Conservation (phyloP, 2,113 vertebrate genomes). For the Cynoglossus semilaevis region DNA sequence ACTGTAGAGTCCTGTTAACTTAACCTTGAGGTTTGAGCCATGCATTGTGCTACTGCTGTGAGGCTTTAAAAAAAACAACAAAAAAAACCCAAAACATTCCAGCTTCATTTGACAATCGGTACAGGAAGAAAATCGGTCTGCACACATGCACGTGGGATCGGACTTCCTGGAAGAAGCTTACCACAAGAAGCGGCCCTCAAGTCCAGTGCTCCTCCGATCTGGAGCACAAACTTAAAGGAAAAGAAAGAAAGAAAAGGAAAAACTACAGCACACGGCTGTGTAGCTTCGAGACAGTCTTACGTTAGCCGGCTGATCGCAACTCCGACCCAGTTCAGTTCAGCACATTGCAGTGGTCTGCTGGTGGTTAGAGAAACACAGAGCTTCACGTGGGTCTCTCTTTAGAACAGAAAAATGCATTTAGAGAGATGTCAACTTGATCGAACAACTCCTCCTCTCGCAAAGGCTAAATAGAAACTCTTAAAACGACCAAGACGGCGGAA, state of each 20-base stretch:
- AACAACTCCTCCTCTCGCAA: conserved; percentile 17
- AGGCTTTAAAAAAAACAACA: conserved; percentile 14
- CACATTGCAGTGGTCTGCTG: conserved; percentile 75
- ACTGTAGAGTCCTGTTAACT: conserved; percentile 58
- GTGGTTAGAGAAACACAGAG: conserved; percentile 68
- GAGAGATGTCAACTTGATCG: conserved; percentile 4
- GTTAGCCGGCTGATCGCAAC: conserved; percentile 40
- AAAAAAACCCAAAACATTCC: conserved; percentile 37
- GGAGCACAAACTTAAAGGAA: conserved; percentile 18
- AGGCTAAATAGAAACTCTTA: conserved; percentile 36
- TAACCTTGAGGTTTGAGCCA: conserved; percentile 51
- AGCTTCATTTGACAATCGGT: conserved; percentile 45
- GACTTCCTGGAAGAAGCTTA: conserved; percentile 53
- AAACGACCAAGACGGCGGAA: conserved; percentile 61
- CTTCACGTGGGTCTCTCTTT: conserved; percentile 23
- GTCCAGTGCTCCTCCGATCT: conserved; percentile 31
- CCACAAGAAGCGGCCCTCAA: conserved; percentile 38
- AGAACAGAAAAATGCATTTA: conserved; percentile 40
- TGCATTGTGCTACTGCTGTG: conserved; percentile 65
- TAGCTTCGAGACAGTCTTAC: conserved; percentile 42
- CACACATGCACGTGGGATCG: conserved; percentile 47
- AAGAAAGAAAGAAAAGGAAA: conserved; percentile 13
- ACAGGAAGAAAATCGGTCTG: conserved; percentile 36
- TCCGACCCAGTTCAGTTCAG: conserved; percentile 59
- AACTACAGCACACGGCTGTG: conserved; percentile 43